phyloP scores from a whole-genome alignment of 2,113 vertebrate genomes.

The Centropus bengalensis region DNA sequence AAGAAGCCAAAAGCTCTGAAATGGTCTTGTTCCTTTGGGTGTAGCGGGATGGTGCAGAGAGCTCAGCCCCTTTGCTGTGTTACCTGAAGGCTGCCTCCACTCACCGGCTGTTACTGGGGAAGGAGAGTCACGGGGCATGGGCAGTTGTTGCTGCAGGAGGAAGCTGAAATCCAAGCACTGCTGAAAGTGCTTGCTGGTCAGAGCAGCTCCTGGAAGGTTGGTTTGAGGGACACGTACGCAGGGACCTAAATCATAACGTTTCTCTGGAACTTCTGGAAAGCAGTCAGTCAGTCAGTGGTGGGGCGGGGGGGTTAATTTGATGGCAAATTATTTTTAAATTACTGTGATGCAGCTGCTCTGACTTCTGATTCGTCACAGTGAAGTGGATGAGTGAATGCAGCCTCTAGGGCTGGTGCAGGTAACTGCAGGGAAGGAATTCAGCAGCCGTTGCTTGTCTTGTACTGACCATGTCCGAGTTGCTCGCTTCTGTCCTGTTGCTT shows the following conservation, averaged over 20 bases:
- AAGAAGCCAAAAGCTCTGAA: no score
- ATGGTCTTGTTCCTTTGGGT: no score
- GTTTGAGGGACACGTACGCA: fast-evolving
- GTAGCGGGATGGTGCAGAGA: no score
- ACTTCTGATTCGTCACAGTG: background rate
- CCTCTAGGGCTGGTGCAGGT: background rate
- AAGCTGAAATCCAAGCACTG: background rate
- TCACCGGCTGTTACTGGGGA: background rate
- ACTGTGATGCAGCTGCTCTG: background rate
- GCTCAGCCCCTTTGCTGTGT: no score
- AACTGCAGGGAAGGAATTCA: background rate
- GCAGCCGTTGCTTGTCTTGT: background rate
- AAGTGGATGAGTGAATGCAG: background rate
- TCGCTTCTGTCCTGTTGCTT: background rate
- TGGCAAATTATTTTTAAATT: constrained; percentile 8
- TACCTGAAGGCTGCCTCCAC: no score
- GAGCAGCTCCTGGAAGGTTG: background rate
- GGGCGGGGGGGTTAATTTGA: background rate
- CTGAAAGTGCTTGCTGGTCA: background rate
- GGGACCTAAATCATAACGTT: fast-evolving
- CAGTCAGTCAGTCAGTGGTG: background rate
- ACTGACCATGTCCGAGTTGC: background rate
- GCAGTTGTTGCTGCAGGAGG: background rate
- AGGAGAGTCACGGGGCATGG: background rate
- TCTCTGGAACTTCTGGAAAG: background rate